Percentiles rank a stretch among this genome's conserved stretches.
phyloP scores from a whole-genome alignment of 2,797 vertebrate genomes.

The Eidolon dupreanum region DNA sequence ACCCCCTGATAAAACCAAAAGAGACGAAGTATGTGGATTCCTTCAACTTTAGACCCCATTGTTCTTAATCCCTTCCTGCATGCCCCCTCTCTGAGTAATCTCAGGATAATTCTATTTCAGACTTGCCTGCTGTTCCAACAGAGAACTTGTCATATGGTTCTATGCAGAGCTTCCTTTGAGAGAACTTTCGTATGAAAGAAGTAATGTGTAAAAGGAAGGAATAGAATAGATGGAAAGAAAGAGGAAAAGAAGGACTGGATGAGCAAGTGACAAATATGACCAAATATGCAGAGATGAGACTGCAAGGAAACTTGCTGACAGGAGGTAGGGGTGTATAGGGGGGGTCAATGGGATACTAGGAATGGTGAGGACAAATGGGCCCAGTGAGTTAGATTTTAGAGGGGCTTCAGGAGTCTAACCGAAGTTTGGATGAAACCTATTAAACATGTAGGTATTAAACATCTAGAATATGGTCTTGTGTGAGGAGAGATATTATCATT shows the following conservation, averaged over 20 bases:
- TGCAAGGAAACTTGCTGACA: neutral
- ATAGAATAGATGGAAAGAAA: neutral
- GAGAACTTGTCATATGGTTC: neutral
- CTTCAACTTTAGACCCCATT: neutral
- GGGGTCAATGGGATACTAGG: neutral
- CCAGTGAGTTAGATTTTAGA: neutral
- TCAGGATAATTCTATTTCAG: neutral
- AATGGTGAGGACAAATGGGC: neutral
- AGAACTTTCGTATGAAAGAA: constrained; percentile 27
- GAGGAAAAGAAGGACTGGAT: neutral
- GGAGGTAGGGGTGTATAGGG: neutral
- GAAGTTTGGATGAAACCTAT: neutral
- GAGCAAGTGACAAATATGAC: neutral
- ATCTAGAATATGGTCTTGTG: neutral
- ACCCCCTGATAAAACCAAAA: neutral
- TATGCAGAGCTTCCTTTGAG: neutral
- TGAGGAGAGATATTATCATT: neutral
- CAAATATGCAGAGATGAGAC: neutral
- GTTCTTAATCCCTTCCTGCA: neutral
- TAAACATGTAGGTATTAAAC: neutral
- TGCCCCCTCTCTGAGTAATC: neutral
- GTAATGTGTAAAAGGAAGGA: neutral
- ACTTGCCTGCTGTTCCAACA: neutral
- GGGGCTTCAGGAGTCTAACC: neutral
- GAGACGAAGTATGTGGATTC: neutral